Conservation (phyloP, 2,113 vertebrate genomes). For the Pitta sordida region DNA sequence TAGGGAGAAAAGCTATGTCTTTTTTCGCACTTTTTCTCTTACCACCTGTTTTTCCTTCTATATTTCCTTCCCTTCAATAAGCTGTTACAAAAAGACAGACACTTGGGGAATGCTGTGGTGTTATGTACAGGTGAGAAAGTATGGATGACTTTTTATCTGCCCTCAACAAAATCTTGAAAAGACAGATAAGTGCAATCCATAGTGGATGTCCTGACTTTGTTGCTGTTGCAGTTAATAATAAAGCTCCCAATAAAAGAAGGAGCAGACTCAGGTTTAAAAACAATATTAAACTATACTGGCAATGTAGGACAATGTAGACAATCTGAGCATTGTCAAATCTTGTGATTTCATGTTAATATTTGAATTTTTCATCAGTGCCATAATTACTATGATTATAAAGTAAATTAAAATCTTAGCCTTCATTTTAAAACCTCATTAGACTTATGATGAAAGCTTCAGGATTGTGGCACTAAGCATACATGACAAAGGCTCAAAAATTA, state of each 20-base stretch:
- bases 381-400: constrained; percentile 1
- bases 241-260: background rate
- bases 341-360: background rate
- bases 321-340: background rate
- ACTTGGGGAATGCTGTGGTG: background rate
- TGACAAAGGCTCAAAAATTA: background rate
- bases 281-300: background rate
- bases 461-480: background rate
- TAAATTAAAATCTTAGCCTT: background rate
- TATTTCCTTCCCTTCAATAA: background rate
- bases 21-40: background rate
- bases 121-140: background rate
- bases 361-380: background rate
- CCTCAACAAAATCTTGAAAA: background rate
- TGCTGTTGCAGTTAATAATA: background rate
- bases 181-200: background rate
- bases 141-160: background rate
- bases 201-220: accelerated
- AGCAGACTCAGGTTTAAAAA: background rate
- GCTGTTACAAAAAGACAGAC: background rate
- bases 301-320: background rate
- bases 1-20: background rate
- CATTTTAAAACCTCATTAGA: background rate
- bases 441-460: background rate
- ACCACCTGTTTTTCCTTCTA: background rate